These are phyloP conservation scores for Eufriesea mexicana DNA, from an alignment of 1,140 invertebrate genomes.

Conservation along the genomic window DNA sequence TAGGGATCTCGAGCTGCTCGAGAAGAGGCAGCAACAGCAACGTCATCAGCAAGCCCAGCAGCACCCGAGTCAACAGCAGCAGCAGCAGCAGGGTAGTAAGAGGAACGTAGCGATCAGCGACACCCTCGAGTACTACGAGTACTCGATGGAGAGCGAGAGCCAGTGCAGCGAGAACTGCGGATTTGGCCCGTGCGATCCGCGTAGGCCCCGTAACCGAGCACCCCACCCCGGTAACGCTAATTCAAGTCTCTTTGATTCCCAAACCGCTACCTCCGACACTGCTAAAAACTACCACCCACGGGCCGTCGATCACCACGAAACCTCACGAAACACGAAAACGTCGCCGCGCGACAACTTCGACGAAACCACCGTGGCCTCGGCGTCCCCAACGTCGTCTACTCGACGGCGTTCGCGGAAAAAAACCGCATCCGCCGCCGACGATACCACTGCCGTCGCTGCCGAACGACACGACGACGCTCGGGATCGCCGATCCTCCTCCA, in stretches of 20 bases:
- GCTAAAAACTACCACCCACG: constrained; percentile 78
- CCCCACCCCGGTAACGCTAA: constrained; percentile 82
- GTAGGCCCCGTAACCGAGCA: constrained; percentile 82
- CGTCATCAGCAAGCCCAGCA: constrained; percentile 24
- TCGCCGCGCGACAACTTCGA: constrained; percentile 62
- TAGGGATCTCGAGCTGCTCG: constrained; percentile 72
- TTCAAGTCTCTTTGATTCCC: constrained; percentile 83
- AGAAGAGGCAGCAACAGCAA: constrained; percentile 61
- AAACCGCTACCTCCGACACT: constrained; percentile 82
- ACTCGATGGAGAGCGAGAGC: constrained; percentile 82
- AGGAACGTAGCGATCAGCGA: constrained; percentile 82
- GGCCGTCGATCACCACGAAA: constrained; percentile 68
- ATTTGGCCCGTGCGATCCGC: constrained; percentile 82
- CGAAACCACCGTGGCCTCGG: constrained; percentile 18
- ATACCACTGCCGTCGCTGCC: constrained; percentile 20
- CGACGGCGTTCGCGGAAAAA: constrained; percentile 63
- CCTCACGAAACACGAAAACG: constrained; percentile 67
- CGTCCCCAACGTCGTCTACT: constrained; percentile 31
- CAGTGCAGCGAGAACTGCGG: constrained; percentile 83
- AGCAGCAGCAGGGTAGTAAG: constrained; percentile 74
- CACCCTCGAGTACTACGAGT: constrained; percentile 81
- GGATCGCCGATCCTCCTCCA: constrained; percentile 79
- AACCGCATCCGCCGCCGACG: constrained; percentile 48
- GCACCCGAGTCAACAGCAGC: constrained; percentile 42
- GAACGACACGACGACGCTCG: constrained; percentile 68